Conservation (phyloP, 2,888 invertebrate genomes). For the Thecophora atra region DNA sequence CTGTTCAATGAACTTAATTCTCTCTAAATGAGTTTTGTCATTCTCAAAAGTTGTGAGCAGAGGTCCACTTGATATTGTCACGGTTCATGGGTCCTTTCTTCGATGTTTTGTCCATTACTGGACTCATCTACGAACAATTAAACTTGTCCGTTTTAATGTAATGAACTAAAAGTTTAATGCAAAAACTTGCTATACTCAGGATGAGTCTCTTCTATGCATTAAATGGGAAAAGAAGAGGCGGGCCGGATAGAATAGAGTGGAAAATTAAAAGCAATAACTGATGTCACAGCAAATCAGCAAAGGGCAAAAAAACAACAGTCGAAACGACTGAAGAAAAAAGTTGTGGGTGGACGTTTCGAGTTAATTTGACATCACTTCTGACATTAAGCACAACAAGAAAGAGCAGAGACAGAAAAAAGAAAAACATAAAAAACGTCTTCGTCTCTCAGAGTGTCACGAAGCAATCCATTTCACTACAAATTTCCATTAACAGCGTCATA, state of each 20-base stretch:
- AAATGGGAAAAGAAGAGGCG: not conserved
- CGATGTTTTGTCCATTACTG: no score
- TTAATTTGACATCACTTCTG: not conserved
- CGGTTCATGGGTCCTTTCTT: no score
- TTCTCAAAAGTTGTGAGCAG: no score
- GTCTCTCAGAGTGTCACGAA: not conserved
- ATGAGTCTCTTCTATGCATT: not conserved
- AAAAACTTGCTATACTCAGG: not conserved
- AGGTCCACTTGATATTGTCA: no score
- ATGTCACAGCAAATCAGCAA: not conserved
- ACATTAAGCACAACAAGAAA: constrained; percentile 7
- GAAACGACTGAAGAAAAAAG: not conserved
- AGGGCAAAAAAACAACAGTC: not conserved
- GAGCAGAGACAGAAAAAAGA: not conserved
- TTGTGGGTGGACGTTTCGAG: not conserved
- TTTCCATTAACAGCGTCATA: not conserved
- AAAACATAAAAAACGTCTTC: not conserved
- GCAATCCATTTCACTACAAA: not conserved
- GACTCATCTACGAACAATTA: no score
- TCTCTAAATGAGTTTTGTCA: no score
- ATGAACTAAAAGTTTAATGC: not conserved
- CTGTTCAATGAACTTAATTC: no score
- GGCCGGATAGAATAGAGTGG: not conserved
- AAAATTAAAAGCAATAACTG: not conserved
- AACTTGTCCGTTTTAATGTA: no score